phyloP scores from a whole-genome alignment of 2,888 invertebrate genomes.

The Cheilosia soror region DNA sequence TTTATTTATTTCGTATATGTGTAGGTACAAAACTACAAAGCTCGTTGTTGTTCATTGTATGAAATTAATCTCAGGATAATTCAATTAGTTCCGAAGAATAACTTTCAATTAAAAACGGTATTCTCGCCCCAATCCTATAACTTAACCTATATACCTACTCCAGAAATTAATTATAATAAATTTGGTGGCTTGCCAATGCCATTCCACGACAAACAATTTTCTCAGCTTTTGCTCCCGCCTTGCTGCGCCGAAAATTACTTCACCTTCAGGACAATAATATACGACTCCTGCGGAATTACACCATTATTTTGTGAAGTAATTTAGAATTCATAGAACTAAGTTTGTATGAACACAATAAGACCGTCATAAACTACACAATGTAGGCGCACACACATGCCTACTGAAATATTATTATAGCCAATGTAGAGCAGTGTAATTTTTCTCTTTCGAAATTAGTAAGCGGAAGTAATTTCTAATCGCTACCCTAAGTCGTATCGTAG shows the following conservation, averaged over 20 bases:
- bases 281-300: constrained; percentile 32
- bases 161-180: constrained; percentile 51
- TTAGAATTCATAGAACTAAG: constrained; percentile 8
- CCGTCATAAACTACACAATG: constrained; percentile 17
- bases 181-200: neutral
- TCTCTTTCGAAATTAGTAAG: constrained; percentile 27
- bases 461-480: constrained; percentile 22
- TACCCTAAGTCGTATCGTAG: neutral
- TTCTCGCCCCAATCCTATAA: neutral
- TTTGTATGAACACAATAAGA: neutral
- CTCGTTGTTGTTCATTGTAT: neutral
- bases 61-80: neutral
- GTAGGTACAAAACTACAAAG: neutral
- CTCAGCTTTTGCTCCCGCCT: neutral
- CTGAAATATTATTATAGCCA: too few species aligned
- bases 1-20: neutral
- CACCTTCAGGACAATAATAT: constrained; percentile 33
- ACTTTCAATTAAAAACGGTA: neutral
- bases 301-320: constrained; percentile 41
- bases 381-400: too few species aligned
- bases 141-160: neutral
- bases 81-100: neutral
- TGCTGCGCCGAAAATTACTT: constrained; percentile 2
- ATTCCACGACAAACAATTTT: constrained; percentile 1
- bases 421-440: neutral